A percentile compares a stretch with the other conserved stretches of the same genome.
Evolutionary conservation across 2,797 vertebrate genomes (phyloP).

Genomic region (Micropoecilia bifurca): DNA sequence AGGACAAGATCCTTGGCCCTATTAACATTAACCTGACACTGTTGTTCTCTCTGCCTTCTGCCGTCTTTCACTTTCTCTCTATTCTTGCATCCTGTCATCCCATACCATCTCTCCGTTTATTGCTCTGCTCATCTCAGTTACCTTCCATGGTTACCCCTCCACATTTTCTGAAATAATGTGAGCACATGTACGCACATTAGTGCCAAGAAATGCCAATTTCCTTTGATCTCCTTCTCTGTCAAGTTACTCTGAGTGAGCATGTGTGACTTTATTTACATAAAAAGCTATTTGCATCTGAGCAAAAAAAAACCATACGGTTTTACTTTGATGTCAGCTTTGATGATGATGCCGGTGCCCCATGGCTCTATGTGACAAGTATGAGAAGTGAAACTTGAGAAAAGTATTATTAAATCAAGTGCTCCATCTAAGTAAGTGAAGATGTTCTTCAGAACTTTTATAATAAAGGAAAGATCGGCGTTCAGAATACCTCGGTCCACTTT

Average conservation of each 20-base stretch:
- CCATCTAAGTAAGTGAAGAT: conserved; percentile 23
- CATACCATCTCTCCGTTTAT: not conserved
- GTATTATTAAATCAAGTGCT: conserved; percentile 12
- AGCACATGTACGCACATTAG: conserved; percentile 39
- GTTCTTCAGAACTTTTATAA: conserved; percentile 7
- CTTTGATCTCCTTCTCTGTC: conserved; percentile 62
- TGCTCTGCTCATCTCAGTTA: conserved; percentile 21
- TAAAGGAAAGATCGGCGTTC: not conserved
- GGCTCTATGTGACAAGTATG: conserved; percentile 26
- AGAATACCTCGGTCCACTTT: conserved; percentile 16
- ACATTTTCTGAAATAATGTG: conserved; percentile 39
- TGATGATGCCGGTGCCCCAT: conserved; percentile 39
- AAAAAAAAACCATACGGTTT: conserved; percentile 32
- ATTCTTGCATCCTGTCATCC: not conserved
- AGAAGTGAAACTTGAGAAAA: conserved; percentile 11
- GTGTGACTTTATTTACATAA: conserved; percentile 69
- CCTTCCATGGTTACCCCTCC: conserved; percentile 21
- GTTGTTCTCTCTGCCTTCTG: conserved; percentile 48
- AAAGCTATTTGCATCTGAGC: conserved; percentile 53
- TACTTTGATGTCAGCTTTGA: conserved; percentile 71
- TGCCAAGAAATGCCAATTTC: conserved; percentile 48
- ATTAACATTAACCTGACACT: conserved; percentile 68
- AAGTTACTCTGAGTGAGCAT: conserved; percentile 41
- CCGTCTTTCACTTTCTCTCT: conserved; percentile 1
- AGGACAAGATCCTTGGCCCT: conserved; percentile 58